phyloP scores from a whole-genome alignment of 2,797 vertebrate genomes.

The Sebastes steindachneri region DNA sequence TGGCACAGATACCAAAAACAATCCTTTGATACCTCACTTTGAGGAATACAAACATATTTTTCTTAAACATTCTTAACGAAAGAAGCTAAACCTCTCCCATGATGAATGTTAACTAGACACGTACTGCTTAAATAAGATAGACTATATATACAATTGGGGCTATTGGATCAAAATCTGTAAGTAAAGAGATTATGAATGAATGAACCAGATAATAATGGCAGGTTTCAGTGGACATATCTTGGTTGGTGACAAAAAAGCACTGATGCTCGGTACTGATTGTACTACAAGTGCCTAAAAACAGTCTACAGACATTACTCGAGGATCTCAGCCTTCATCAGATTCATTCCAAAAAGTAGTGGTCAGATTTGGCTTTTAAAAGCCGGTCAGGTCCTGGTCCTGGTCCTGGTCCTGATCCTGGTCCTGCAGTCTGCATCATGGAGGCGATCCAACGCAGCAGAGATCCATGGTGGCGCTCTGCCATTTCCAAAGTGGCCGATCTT shows the following conservation, averaged over 20 bases:
- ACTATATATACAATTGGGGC: not conserved
- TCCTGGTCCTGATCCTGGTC: constrained; percentile 1
- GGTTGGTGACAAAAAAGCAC: not conserved
- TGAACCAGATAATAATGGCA: not conserved
- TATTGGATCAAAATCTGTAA: no score
- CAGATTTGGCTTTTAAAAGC: constrained; percentile 14
- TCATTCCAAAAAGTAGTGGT: constrained; percentile 20
- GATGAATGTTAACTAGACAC: not conserved
- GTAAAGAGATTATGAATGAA: not conserved
- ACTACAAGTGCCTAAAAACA: not conserved
- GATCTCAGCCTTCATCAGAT: not conserved
- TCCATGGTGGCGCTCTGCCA: constrained; percentile 63
- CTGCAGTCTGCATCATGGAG: constrained; percentile 40
- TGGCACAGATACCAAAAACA: not conserved
- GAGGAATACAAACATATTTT: not conserved
- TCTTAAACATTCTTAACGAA: not conserved
- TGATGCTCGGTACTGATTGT: not conserved
- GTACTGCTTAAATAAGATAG: no score
- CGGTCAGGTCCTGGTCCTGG: not conserved
- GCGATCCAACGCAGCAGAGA: constrained; percentile 37
- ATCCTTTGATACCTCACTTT: not conserved
- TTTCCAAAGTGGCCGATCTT: constrained; percentile 44
- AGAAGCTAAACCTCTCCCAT: not conserved
- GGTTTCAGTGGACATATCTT: not conserved
- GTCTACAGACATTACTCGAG: not conserved